Conservation (phyloP, 2,888 invertebrate species). For the Helicoverpa assulta region DNA sequence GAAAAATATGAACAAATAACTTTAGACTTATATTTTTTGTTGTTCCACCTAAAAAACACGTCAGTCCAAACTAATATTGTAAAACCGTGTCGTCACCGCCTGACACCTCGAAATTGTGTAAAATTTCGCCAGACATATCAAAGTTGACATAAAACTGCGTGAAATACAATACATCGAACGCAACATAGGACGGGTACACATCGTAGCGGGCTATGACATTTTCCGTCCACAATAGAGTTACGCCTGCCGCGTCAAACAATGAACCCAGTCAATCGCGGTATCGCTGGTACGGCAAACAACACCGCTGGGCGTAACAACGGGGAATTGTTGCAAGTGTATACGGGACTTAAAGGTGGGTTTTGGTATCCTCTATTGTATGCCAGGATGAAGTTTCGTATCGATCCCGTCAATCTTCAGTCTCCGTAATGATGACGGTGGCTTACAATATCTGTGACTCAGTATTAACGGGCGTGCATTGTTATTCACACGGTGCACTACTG, state of each 20-base stretch:
- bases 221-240: conserved; percentile 73
- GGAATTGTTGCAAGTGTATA: conserved; percentile 69
- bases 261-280: conserved; percentile 78
- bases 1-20: conserved; percentile 23
- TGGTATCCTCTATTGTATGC: conserved; percentile 65
- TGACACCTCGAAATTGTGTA: conserved; percentile 24
- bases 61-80: conserved; percentile 23
- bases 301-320: conserved; percentile 60
- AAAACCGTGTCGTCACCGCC: conserved; percentile 3
- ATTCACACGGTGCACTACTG: neutral
- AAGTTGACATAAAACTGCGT: conserved; percentile 49
- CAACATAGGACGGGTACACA: conserved; percentile 41
- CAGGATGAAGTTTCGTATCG: conserved; percentile 66
- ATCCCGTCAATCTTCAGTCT: conserved; percentile 67
- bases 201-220: conserved; percentile 68
- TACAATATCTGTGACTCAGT: conserved; percentile 19
- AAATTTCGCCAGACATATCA: conserved; percentile 22
- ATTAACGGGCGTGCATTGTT: neutral
- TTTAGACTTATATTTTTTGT: neutral
- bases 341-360: conserved; percentile 67
- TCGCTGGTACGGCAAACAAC: conserved; percentile 75
- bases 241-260: conserved; percentile 75
- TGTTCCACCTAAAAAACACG: conserved; percentile 1
- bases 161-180: conserved; percentile 51
- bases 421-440: conserved; percentile 42